A percentile compares a stretch with the other conserved stretches of the same genome.
Conservation (phyloP, 2,113 vertebrate species). For the Monarcha castaneiventris region DNA sequence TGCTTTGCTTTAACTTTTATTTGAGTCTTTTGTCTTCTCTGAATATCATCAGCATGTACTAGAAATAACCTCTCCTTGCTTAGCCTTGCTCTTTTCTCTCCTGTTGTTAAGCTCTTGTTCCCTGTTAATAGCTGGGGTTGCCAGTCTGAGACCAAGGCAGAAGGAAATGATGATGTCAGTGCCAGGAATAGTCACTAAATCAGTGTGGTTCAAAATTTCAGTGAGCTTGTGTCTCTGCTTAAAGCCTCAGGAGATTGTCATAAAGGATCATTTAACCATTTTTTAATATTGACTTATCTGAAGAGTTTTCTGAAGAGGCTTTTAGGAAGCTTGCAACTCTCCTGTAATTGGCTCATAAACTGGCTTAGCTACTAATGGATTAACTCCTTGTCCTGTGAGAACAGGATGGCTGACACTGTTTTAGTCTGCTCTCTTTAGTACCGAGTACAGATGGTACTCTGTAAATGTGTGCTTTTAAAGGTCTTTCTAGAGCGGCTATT, state of each 20-base stretch:
- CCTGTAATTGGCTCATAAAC: background rate
- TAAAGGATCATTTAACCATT: background rate
- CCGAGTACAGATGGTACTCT: background rate
- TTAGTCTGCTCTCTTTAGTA: background rate
- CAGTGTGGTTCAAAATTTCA: background rate
- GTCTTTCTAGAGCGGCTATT: background rate
- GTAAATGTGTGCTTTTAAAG: background rate
- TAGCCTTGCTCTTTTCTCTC: background rate
- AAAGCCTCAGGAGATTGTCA: background rate
- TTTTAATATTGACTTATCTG: background rate
- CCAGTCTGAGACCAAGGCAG: background rate
- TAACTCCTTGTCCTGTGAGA: background rate
- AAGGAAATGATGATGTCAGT: background rate
- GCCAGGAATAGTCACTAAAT: background rate
- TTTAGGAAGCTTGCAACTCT: background rate
- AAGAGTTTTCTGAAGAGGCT: background rate
- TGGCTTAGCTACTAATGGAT: slow-evolving; percentile 18
- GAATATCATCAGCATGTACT: background rate
- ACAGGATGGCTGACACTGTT: background rate
- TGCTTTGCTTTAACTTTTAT: background rate
- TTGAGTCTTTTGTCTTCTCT: background rate
- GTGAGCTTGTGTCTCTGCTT: background rate
- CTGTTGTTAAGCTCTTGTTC: background rate
- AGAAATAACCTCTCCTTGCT: background rate
- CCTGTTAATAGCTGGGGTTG: background rate